These are phyloP conservation scores for Euspilapteryx auroguttella DNA, from an alignment of 2,888 invertebrate genomes.

Conservation along the genomic window DNA sequence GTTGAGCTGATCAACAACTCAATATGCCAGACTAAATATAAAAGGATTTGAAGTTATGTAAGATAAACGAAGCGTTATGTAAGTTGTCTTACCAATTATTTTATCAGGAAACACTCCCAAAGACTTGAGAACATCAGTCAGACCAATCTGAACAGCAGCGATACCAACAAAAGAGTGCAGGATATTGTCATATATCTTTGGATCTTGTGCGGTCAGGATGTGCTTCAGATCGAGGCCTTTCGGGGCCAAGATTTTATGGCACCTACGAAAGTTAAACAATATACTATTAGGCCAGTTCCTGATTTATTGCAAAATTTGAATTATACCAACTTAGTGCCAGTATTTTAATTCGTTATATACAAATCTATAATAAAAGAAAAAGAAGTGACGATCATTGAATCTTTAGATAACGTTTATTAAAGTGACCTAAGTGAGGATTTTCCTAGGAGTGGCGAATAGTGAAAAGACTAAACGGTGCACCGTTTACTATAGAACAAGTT, in stretches of 20 bases:
- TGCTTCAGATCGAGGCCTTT: conserved; percentile 53
- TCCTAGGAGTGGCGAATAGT: too few species aligned
- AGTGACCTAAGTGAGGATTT: too few species aligned
- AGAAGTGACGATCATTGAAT: too few species aligned
- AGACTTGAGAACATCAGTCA: conserved; percentile 18
- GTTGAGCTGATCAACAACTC: too few species aligned
- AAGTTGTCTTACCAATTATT: conserved; percentile 61
- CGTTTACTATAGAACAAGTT: too few species aligned
- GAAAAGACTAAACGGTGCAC: too few species aligned
- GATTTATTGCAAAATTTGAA: background rate
- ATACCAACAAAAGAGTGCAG: conserved; percentile 68
- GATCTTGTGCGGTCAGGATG: conserved; percentile 47
- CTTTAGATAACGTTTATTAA: too few species aligned
- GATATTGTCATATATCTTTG: conserved; percentile 57
- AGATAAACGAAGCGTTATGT: too few species aligned
- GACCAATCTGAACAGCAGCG: conserved; percentile 63
- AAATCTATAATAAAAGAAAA: background rate
- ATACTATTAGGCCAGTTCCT: too few species aligned
- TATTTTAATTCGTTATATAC: too few species aligned
- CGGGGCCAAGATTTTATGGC: conserved; percentile 44
- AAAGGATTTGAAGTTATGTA: too few species aligned
- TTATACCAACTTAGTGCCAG: conserved; percentile 1
- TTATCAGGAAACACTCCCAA: conserved; percentile 13
- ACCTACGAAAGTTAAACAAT: conserved; percentile 14
- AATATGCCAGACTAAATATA: too few species aligned